Evolutionary conservation across 2,113 vertebrate species (phyloP).

Genomic region (Cyphomyrus discorhynchus): DNA sequence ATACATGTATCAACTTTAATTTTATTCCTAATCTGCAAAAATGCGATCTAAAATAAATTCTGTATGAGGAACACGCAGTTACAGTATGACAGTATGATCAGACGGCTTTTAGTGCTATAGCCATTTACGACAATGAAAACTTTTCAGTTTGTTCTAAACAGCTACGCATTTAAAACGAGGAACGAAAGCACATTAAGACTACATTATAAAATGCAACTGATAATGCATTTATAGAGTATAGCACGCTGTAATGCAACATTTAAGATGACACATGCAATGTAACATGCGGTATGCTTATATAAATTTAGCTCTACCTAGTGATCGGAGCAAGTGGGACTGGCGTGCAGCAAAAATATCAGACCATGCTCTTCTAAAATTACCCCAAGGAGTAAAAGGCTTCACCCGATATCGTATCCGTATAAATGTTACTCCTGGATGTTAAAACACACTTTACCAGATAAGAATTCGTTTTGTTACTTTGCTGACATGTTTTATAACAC

Average conservation of each 20-base stretch:
- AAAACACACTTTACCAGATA: not conserved
- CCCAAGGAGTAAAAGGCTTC: slow-evolving; percentile 3
- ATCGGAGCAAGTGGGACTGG: not conserved
- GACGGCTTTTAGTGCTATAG: not conserved
- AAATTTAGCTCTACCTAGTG: slow-evolving; percentile 3
- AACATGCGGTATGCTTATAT: not conserved
- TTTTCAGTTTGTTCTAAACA: not conserved
- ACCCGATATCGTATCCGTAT: not conserved
- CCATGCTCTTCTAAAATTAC: slow-evolving; percentile 5
- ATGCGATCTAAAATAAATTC: not conserved
- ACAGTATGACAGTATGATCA: not conserved
- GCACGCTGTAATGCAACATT: not conserved
- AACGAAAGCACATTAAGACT: not conserved
- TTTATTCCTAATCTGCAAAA: not conserved
- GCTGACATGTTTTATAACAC: not conserved
- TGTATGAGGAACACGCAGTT: not conserved
- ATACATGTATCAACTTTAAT: not conserved
- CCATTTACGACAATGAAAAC: not conserved
- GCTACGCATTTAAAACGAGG: not conserved
- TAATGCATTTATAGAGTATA: not conserved
- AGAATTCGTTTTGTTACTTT: not conserved
- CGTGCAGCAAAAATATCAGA: not conserved
- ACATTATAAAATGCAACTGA: not conserved
- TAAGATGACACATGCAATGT: not conserved
- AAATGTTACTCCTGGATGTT: not conserved